phyloP scores from a whole-genome alignment of 1,140 invertebrate species.

The Anastatus disparis region DNA sequence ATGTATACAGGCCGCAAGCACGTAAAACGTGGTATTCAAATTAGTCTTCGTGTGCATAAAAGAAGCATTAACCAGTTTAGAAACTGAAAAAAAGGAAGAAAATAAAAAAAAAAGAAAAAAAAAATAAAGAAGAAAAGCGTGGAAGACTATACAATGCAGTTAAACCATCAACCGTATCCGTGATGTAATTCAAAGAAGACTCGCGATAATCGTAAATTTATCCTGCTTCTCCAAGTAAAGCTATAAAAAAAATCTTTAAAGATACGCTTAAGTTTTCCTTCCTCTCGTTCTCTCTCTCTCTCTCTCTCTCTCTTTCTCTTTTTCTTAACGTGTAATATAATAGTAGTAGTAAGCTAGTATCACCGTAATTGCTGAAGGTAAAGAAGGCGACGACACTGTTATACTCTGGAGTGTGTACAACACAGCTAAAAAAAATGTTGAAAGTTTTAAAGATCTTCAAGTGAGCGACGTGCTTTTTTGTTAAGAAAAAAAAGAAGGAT shows the following conservation, averaged over 20 bases:
- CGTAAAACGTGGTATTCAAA: conserved; percentile 12
- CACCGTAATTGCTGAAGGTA: conserved; percentile 10
- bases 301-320: too few relatives aligned
- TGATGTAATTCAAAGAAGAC: conserved; percentile 17
- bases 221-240: neutral
- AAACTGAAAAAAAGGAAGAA: neutral
- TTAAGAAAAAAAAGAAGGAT: too few relatives aligned
- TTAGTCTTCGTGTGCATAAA: conserved; percentile 17
- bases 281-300: too few relatives aligned
- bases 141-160: neutral
- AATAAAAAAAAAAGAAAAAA: neutral
- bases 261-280: too few relatives aligned
- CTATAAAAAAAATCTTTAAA: conserved; percentile 1
- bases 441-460: too few relatives aligned
- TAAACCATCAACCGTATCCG: conserved; percentile 2
- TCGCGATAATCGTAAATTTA: conserved; percentile 22
- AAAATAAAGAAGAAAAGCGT: neutral
- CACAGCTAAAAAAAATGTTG: too few relatives aligned
- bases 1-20: too few relatives aligned
- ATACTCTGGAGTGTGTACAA: too few relatives aligned
- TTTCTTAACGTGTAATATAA: too few relatives aligned
- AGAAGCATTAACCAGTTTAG: conserved; percentile 6
- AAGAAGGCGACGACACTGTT: too few relatives aligned
- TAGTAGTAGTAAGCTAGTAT: too few relatives aligned
- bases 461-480: too few relatives aligned